A percentile compares a stretch with the other conserved stretches of the same genome.
Conservation (phyloP, 2,888 invertebrate genomes). For the Hesperia comma region DNA sequence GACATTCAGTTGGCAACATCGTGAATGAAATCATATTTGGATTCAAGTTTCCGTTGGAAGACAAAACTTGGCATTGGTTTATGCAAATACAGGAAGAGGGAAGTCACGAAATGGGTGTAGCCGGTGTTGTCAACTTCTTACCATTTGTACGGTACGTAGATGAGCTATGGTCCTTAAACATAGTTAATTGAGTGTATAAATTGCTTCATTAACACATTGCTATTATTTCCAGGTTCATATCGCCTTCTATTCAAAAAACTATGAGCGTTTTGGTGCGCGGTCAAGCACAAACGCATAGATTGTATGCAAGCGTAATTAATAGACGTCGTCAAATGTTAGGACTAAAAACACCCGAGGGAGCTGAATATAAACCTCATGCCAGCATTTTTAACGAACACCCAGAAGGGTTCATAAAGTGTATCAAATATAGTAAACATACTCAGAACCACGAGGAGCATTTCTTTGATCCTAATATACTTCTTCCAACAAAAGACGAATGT, state of each 20-base stretch:
- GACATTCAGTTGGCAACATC: conserved; percentile 90
- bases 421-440: conserved; percentile 71
- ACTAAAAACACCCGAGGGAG: conserved; percentile 58
- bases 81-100: conserved; percentile 92
- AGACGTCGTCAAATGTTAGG: conserved; percentile 74
- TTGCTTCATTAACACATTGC: neutral
- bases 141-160: conserved; percentile 88
- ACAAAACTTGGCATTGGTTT: conserved; percentile 90
- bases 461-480: conserved; percentile 70
- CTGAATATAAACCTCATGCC: conserved; percentile 59
- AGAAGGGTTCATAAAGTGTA: conserved; percentile 71
- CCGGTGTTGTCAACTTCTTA: conserved; percentile 92
- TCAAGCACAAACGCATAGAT: conserved; percentile 87
- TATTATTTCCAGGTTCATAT: conserved; percentile 80
- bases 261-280: conserved; percentile 87
- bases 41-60: conserved; percentile 86
- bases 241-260: conserved; percentile 85
- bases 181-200: neutral
- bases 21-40: conserved; percentile 92
- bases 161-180: neutral
- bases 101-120: conserved; percentile 91
- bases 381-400: conserved; percentile 66
- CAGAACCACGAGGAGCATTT: conserved; percentile 64
- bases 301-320: conserved; percentile 88
- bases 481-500: conserved; percentile 73